These are phyloP conservation scores for Dasysyrphus albostriatus DNA, from an alignment of 2,888 invertebrate genomes.

Conservation along the genomic window DNA sequence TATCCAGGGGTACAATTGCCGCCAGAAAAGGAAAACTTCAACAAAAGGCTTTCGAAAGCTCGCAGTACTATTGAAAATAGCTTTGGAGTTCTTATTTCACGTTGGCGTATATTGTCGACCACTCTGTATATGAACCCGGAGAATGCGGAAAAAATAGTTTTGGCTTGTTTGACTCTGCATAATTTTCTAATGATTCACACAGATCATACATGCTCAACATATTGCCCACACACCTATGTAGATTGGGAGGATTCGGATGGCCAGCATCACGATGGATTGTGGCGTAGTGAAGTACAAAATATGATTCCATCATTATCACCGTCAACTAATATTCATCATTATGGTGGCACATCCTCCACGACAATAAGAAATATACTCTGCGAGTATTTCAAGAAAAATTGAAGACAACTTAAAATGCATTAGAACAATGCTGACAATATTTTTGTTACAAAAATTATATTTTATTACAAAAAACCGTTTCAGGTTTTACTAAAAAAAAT, in stretches of 20 bases:
- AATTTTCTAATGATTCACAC: slow-evolving; percentile 53
- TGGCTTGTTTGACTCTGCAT: slow-evolving; percentile 52
- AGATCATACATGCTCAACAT: neutral
- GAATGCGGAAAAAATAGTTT: slow-evolving; percentile 54
- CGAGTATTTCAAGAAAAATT: neutral
- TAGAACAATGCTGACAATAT: neutral
- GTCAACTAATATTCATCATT: neutral
- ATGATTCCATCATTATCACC: slow-evolving; percentile 23
- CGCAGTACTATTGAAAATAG: slow-evolving; percentile 45
- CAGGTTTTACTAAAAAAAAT: too few species aligned
- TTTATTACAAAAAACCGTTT: neutral
- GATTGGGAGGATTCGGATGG: slow-evolving; percentile 45
- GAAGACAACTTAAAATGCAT: neutral
- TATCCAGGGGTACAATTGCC: slow-evolving; percentile 6
- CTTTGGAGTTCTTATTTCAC: slow-evolving; percentile 58
- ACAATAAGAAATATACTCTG: slow-evolving; percentile 1
- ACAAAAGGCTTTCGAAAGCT: slow-evolving; percentile 40
- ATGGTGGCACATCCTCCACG: neutral
- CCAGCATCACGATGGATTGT: slow-evolving; percentile 37
- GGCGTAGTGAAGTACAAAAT: slow-evolving; percentile 33
- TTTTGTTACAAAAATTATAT: neutral
- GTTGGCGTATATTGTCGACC: slow-evolving; percentile 55
- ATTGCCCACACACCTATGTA: slow-evolving; percentile 36
- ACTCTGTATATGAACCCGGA: slow-evolving; percentile 45
- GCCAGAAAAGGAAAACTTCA: slow-evolving; percentile 34